Evolutionary conservation across 2,113 vertebrate genomes (phyloP).

Genomic region (Odocoileus virginianus): DNA sequence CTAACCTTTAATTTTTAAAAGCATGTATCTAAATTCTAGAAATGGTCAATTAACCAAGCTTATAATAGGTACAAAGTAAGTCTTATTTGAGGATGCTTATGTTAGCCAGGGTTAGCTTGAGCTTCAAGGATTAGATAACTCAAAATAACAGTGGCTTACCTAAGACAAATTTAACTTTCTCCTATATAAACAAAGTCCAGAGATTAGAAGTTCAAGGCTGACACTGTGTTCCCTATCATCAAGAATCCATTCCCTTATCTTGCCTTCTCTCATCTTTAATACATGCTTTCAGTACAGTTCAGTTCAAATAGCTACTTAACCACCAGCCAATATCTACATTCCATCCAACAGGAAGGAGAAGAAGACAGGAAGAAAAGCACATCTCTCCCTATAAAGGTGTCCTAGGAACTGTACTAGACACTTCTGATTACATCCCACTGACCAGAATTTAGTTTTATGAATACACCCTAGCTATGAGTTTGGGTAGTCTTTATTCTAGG

Average conservation of each 20-base stretch:
- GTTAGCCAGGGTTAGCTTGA: not conserved
- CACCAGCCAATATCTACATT: not conserved
- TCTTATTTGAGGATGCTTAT: not conserved
- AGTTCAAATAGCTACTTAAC: not conserved
- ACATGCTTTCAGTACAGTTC: not conserved
- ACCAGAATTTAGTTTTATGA: slow-evolving; percentile 15
- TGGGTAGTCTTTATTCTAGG: not conserved
- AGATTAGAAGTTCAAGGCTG: not conserved
- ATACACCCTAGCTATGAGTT: not conserved
- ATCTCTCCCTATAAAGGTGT: not conserved
- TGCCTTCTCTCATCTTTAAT: not conserved
- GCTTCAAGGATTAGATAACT: not conserved
- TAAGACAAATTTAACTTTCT: slow-evolving; percentile 26
- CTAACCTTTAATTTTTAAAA: not conserved
- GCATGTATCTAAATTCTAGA: slow-evolving; percentile 11
- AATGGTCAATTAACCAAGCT: not conserved
- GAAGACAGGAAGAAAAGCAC: not conserved
- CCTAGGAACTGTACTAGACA: not conserved
- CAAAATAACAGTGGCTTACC: not conserved
- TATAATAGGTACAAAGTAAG: not conserved
- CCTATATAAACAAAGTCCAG: not conserved
- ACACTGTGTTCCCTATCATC: not conserved
- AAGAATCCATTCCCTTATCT: not conserved
- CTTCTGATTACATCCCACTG: not conserved
- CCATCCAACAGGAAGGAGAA: not conserved